Base-by-base conservation (phyloP, 2,113 vertebrate genomes). In the Menidia beryllina region DNA sequence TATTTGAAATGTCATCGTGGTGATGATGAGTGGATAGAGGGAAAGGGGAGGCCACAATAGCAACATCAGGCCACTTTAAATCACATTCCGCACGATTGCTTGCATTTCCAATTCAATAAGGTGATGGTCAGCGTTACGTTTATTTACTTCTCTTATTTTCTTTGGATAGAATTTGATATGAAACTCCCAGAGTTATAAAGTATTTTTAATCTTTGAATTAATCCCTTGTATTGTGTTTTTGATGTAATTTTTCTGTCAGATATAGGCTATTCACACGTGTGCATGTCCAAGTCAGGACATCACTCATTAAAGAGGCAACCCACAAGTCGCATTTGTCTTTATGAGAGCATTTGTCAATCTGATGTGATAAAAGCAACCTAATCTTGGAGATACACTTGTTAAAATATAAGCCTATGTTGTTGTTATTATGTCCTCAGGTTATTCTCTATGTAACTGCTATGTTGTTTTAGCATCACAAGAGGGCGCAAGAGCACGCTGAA, bases 1-100 rank as follows among this genome's bases (percentile, higher is more conserved):
- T 48, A 62, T 69, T n/a, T 49, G 9, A 80, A 63, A 85, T 72
- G 76, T 64, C 63, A 72, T 1, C 5, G 34, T 34, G 39, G 64
- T 55, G 56, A 79, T 70, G 20, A 23, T 57, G 70, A 59, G 36
- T 7, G 51, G 23, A 5, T 3, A 3, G 17, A 15, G 39, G 10
- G 17, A 14, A 1, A 41, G 4, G 39, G 3, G 1, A 11, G 2
- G 6, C 13, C 41, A 45, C 19, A 17, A 45, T 17, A 43, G 41
- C 13, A 15, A 15, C 13, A 43, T 43, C 15, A 41, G 15, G 30
- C 30, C 30, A 15, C 24, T 36, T 54, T 49, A 12, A 39, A 54
- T 24, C 14, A 20, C 21, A 49, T 45, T 48, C 17, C 1, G 25
- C 26, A 8, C n/a, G 4, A 39, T 27, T 26, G 30, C 38, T 19